Evolutionary conservation across 2,797 vertebrate species (phyloP).

Genomic region (Oryzias dopingdopingensis): DNA sequence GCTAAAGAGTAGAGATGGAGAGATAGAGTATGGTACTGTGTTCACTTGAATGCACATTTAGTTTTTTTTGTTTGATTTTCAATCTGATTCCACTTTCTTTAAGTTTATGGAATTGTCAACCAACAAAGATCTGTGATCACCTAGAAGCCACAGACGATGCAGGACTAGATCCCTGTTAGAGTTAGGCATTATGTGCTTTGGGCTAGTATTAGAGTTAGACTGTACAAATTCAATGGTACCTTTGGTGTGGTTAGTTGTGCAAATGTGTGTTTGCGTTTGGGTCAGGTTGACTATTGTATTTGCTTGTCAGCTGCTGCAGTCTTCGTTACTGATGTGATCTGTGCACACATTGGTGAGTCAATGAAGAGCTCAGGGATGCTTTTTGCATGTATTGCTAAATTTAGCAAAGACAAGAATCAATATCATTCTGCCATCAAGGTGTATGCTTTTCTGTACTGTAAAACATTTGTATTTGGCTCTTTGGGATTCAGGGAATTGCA

Average conservation of each 20-base stretch:
- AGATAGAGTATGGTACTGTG: no score
- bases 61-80: no score
- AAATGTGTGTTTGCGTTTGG: slow-evolving; percentile 14
- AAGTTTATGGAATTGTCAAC: no score
- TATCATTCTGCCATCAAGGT: slow-evolving; percentile 9
- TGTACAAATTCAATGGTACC: no score
- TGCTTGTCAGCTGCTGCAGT: slow-evolving; percentile 37
- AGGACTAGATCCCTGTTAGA: no score
- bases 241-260: slow-evolving; percentile 8
- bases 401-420: slow-evolving; percentile 20
- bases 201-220: no score
- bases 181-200: no score
- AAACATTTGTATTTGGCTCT: slow-evolving; percentile 2
- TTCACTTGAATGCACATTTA: no score
- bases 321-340: slow-evolving; percentile 68
- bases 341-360: slow-evolving; percentile 35
- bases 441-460: slow-evolving; percentile 4
- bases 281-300: slow-evolving; percentile 20
- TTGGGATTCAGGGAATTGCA: background rate
- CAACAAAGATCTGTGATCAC: no score
- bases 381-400: slow-evolving; percentile 20
- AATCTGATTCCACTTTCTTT: no score
- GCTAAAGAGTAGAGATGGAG: no score
- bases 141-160: no score
- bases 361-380: slow-evolving; percentile 54